Conservation (phyloP, 2,113 vertebrate genomes). For the Psammodynastes pulverulentus region DNA sequence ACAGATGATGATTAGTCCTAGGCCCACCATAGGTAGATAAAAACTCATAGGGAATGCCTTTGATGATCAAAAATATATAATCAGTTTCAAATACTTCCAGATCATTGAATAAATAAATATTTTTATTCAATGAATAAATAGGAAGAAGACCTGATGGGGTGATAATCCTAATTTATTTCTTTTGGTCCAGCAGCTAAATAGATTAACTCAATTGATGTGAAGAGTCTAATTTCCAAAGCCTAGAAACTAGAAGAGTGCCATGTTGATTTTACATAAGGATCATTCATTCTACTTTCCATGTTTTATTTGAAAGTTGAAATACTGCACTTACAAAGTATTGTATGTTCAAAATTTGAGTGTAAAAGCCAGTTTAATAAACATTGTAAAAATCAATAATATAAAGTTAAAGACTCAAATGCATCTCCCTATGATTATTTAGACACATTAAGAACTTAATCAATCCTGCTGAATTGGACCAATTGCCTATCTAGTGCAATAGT, state of each 20-base stretch:
- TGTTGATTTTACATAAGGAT: background rate
- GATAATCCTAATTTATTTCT: background rate
- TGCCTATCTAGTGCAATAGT: no score
- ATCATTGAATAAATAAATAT: background rate
- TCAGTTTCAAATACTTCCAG: background rate
- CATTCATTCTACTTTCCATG: background rate
- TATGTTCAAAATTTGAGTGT: background rate
- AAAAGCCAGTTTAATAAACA: background rate
- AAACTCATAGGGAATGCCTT: background rate
- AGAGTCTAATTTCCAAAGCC: background rate
- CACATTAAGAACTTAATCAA: no score
- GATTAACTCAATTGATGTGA: background rate
- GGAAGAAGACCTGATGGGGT: background rate
- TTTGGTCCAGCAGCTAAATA: background rate
- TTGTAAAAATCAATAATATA: background rate
- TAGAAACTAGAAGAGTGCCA: background rate
- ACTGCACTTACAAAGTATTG: background rate
- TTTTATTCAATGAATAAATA: background rate
- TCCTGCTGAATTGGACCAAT: no score
- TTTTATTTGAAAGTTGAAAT: background rate
- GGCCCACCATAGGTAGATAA: background rate
- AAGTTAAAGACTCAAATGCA: no score
- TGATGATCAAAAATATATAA: no score
- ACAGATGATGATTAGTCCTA: background rate
- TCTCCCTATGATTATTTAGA: no score